These are phyloP conservation scores for Motacilla tschutschensis DNA, from an alignment of 2,113 vertebrate species.

Conservation along the genomic window DNA sequence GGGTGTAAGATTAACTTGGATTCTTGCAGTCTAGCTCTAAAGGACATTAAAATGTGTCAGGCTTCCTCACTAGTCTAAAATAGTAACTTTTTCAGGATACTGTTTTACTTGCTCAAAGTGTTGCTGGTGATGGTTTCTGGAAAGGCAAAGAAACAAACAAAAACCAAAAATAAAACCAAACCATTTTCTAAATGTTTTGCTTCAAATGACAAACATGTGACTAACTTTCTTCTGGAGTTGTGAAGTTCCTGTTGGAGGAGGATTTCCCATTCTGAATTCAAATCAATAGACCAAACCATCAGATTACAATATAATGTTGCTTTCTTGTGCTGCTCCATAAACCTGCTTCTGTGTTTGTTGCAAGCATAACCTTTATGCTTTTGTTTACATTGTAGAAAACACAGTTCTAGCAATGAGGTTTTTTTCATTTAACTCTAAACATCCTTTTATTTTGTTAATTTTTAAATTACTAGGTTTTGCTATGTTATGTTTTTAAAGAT, in stretches of 20 bases:
- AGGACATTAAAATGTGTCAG: neutral
- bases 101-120: neutral
- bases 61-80: neutral
- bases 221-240: neutral
- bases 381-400: conserved; percentile 65
- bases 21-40: neutral
- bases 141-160: neutral
- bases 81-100: neutral
- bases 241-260: neutral
- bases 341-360: conserved; percentile 58
- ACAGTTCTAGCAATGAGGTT: conserved; percentile 61
- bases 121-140: neutral
- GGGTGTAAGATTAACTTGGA: neutral
- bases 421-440: conserved; percentile 60
- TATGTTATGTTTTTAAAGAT: conserved; percentile 72
- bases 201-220: neutral
- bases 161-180: neutral
- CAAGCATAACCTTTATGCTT: conserved; percentile 63
- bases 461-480: conserved; percentile 68
- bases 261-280: conserved; percentile 35
- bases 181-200: neutral
- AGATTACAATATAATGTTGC: conserved; percentile 8
- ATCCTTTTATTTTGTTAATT: conserved; percentile 68
- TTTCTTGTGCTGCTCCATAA: conserved; percentile 58
- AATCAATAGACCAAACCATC: conserved; percentile 44